Conservation (phyloP, 2,888 invertebrate genomes). For the Liopterus haemorrhoidalis region DNA sequence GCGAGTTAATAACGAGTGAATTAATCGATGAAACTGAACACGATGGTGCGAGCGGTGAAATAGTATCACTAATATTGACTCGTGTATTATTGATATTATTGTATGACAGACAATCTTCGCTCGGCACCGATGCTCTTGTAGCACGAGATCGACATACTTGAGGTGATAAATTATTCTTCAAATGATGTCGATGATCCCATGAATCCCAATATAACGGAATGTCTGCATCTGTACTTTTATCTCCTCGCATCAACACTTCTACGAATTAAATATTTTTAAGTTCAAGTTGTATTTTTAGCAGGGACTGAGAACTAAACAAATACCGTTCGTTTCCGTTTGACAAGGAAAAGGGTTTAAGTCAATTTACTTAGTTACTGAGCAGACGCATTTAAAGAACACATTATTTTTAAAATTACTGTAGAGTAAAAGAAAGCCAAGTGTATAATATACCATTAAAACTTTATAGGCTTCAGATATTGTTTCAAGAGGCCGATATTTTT, state of each 20-base stretch:
- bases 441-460: no score
- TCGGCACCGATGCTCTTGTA: conserved; percentile 54
- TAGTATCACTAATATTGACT: conserved; percentile 40
- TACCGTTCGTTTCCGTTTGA: no score
- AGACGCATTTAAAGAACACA: no score
- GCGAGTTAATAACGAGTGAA: conserved; percentile 39
- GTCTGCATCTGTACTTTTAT: conserved; percentile 52
- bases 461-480: no score
- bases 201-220: conserved; percentile 89
- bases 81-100: conserved; percentile 37
- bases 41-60: conserved; percentile 46
- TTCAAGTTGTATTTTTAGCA: no score
- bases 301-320: no score
- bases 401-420: no score
- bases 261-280: no score
- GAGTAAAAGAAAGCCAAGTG: no score
- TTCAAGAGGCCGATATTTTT: no score
- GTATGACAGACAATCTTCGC: conserved; percentile 51
- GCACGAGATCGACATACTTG: conserved; percentile 47
- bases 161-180: conserved; percentile 48
- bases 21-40: conserved; percentile 50
- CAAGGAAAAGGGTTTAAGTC: no score
- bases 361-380: no score
- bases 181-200: conserved; percentile 69
- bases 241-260: conserved; percentile 58